Percentiles rank a stretch among this genome's conserved stretches.
Conservation (phyloP, 2,888 invertebrate genomes). For the Dichetophora obliterata region DNA sequence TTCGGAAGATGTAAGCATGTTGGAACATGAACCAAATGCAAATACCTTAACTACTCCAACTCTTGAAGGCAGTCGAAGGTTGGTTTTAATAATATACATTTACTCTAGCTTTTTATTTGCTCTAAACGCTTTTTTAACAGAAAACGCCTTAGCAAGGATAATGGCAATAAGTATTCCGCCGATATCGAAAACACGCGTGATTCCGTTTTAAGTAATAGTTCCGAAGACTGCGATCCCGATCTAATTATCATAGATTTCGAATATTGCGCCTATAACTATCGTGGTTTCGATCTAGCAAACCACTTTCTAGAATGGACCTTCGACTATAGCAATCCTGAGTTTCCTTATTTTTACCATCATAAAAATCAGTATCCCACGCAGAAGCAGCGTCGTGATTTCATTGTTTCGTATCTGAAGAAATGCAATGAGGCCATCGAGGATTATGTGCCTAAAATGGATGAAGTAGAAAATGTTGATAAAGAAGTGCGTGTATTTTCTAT, state of each 20-base stretch:
- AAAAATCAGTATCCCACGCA: constrained; percentile 80
- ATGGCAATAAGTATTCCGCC: constrained; percentile 20
- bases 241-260: constrained; percentile 92
- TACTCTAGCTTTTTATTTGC: neutral
- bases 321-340: constrained; percentile 84
- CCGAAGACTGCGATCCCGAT: constrained; percentile 70
- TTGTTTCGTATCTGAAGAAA: constrained; percentile 63
- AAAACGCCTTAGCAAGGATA: constrained; percentile 16
- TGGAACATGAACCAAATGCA: constrained; percentile 21
- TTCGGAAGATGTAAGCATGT: constrained; percentile 2
- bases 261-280: constrained; percentile 94
- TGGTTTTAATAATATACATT: neutral
- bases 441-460: constrained; percentile 71
- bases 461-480: constrained; percentile 75
- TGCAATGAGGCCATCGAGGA: constrained; percentile 58
- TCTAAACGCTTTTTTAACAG: constrained; percentile 22
- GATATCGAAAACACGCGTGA: constrained; percentile 55
- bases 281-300: constrained; percentile 94
- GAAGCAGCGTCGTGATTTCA: constrained; percentile 73
- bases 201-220: constrained; percentile 48
- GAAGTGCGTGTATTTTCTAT: constrained; percentile 89
- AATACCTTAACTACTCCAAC: neutral
- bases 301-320: constrained; percentile 94
- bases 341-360: constrained; percentile 82
- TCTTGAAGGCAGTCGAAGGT: neutral